phyloP scores from a whole-genome alignment of 2,888 invertebrate genomes.

The Euproctis similis region DNA sequence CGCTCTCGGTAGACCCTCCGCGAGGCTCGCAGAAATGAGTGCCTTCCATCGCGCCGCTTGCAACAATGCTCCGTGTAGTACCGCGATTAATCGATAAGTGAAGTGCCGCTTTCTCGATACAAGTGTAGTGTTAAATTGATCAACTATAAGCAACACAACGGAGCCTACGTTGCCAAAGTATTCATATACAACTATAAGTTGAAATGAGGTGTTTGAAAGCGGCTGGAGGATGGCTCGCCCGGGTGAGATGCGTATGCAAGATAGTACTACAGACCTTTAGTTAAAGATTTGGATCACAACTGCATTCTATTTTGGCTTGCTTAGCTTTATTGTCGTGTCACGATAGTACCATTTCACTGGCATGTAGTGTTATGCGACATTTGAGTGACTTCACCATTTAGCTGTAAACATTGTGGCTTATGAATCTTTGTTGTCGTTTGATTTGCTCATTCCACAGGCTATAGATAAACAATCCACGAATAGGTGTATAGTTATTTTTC shows the following conservation, averaged over 20 bases:
- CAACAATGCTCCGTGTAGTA: slow-evolving; percentile 59
- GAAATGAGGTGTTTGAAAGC: slow-evolving; percentile 72
- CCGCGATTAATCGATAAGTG: slow-evolving; percentile 64
- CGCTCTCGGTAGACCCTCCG: slow-evolving; percentile 57
- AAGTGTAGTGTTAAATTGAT: slow-evolving; percentile 55
- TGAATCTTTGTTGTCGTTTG: slow-evolving; percentile 25
- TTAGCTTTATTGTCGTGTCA: slow-evolving; percentile 50
- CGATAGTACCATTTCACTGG: slow-evolving; percentile 41
- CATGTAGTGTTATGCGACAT: slow-evolving; percentile 36
- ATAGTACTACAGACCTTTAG: slow-evolving; percentile 55
- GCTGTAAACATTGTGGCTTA: slow-evolving; percentile 34
- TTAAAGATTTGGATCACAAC: slow-evolving; percentile 60
- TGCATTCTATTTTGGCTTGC: slow-evolving; percentile 55
- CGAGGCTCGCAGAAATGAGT: slow-evolving; percentile 61
- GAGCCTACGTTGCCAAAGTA: slow-evolving; percentile 41
- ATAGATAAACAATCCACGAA: slow-evolving; percentile 14
- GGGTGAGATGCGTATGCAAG: slow-evolving; percentile 64
- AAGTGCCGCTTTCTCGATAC: slow-evolving; percentile 57
- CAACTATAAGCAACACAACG: slow-evolving; percentile 38
- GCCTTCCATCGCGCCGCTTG: slow-evolving; percentile 45
- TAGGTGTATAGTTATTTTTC: slow-evolving; percentile 11
- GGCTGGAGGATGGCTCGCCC: slow-evolving; percentile 70
- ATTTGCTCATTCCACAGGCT: slow-evolving; percentile 16
- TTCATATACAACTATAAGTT: slow-evolving; percentile 36
- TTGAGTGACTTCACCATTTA: slow-evolving; percentile 27